Conservation (phyloP, 2,797 vertebrate species). For the Lepus townsendii region DNA sequence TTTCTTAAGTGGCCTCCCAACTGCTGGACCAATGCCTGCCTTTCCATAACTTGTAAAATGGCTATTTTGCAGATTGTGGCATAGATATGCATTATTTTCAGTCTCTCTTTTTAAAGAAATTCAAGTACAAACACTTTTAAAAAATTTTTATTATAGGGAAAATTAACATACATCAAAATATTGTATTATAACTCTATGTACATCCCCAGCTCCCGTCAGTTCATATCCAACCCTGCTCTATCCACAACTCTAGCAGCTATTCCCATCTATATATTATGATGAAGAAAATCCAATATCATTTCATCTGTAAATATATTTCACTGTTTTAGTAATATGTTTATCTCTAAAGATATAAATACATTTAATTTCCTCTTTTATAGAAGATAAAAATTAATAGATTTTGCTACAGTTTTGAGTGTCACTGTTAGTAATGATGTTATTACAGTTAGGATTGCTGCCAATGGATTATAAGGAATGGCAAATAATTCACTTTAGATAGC, state of each 20-base stretch:
- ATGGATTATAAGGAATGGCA: slow-evolving; percentile 17
- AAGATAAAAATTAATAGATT: slow-evolving; percentile 51
- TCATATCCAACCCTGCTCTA: not conserved
- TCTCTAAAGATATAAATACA: slow-evolving; percentile 20
- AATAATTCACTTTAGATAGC: slow-evolving; percentile 38
- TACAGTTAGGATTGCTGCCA: slow-evolving; percentile 49
- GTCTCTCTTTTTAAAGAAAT: slow-evolving; percentile 37
- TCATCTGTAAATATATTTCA: slow-evolving; percentile 18
- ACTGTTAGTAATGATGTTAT: slow-evolving; percentile 2
- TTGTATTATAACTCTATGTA: not conserved
- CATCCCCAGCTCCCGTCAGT: not conserved
- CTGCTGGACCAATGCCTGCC: too few relatives aligned
- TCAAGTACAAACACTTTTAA: slow-evolving; percentile 15
- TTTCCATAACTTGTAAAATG: not conserved
- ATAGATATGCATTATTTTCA: slow-evolving; percentile 41
- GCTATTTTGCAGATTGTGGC: not conserved
- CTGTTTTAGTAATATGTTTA: slow-evolving; percentile 6
- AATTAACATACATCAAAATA: slow-evolving; percentile 7
- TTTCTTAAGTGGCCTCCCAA: too few relatives aligned
- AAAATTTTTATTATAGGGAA: slow-evolving; percentile 34
- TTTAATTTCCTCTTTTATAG: not conserved
- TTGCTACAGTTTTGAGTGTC: slow-evolving; percentile 39
- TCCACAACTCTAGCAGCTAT: not conserved
- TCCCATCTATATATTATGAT: not conserved
- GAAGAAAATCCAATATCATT: slow-evolving; percentile 27